Conservation (phyloP, 1,140 invertebrate species). For the Drosophila cardini region DNA sequence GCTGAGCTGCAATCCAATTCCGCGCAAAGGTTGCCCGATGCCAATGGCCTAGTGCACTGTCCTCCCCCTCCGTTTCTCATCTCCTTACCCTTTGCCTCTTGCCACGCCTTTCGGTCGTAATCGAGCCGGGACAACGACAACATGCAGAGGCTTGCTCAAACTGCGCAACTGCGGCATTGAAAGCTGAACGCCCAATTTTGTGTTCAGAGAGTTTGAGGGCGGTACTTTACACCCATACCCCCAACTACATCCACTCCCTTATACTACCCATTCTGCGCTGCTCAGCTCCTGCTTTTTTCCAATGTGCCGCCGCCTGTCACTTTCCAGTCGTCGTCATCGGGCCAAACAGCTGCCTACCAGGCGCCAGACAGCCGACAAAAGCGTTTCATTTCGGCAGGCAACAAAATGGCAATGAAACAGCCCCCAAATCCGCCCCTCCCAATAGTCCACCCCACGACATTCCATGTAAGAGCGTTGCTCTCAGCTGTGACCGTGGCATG, state of each 20-base stretch:
- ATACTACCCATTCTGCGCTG: not conserved
- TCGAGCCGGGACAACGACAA: conserved; percentile 29
- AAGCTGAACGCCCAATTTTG: conserved; percentile 56
- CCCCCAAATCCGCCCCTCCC: conserved; percentile 12
- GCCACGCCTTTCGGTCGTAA: conserved; percentile 39
- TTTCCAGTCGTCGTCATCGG: conserved; percentile 51
- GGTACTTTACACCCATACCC: not conserved
- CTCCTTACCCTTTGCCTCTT: not conserved
- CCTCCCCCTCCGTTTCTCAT: not conserved
- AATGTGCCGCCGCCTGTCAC: conserved; percentile 25
- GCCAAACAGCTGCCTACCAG: conserved; percentile 77
- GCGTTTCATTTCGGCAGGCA: conserved; percentile 40
- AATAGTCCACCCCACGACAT: conserved; percentile 9
- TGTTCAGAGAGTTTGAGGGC: conserved; percentile 1
- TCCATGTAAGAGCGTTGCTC: conserved; percentile 18
- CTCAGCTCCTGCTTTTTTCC: not conserved
- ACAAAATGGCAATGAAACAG: conserved; percentile 79
- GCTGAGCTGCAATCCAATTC: conserved; percentile 68
- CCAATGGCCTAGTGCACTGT: conserved; percentile 81
- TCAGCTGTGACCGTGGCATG: conserved; percentile 42
- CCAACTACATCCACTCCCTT: not conserved
- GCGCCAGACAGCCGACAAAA: conserved; percentile 66
- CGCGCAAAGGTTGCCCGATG: conserved; percentile 71
- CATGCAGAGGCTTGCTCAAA: not conserved
- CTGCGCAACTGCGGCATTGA: conserved; percentile 48